Conservation (phyloP, 1,140 invertebrate species). For the Scylla paramamosain region DNA sequence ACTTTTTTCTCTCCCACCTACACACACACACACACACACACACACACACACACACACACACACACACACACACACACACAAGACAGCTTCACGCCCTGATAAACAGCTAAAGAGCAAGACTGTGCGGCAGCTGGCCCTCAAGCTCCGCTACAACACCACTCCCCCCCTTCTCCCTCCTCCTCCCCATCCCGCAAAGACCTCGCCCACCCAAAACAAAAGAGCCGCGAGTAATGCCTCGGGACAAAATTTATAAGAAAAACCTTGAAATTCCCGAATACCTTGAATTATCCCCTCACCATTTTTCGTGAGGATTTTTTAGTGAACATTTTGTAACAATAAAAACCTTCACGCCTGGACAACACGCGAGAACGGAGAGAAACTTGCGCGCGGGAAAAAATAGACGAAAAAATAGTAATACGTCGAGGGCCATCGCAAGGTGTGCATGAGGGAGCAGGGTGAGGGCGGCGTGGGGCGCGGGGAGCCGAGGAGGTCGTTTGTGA, state of each 20-base stretch:
- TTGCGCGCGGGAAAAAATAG: background rate
- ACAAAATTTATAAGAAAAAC: slow-evolving; percentile 6
- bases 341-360: background rate
- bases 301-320: background rate
- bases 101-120: background rate
- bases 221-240: background rate
- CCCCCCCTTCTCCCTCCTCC: background rate
- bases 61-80: slow-evolving; percentile 19
- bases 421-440: background rate
- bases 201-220: background rate
- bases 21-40: slow-evolving; percentile 20
- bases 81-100: background rate
- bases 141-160: background rate
- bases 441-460: background rate
- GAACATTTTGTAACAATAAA: background rate
- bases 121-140: background rate
- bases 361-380: slow-evolving; percentile 8
- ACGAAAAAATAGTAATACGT: background rate
- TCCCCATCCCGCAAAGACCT: background rate
- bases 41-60: slow-evolving; percentile 20
- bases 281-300: background rate
- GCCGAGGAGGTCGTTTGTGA: background rate
- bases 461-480: background rate
- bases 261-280: background rate
- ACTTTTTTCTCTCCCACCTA: background rate